These are phyloP conservation scores for Branchipolynoe longqiensis DNA, from an alignment of 2,888 invertebrate species.

Conservation along the genomic window DNA sequence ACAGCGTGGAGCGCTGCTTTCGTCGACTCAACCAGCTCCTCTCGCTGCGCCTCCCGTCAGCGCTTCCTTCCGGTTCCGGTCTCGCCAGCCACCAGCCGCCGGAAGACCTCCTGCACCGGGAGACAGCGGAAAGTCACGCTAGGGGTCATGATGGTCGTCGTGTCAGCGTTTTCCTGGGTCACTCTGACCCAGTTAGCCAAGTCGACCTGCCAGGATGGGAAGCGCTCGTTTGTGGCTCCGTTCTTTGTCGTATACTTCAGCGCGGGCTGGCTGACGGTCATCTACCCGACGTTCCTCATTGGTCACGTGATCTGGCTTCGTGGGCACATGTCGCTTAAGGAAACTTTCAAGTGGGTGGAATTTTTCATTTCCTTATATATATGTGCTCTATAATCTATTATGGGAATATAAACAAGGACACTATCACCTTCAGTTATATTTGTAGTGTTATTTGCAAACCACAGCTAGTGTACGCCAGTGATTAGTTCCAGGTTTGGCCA, in stretches of 20 bases:
- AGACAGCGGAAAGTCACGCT: constrained; percentile 47
- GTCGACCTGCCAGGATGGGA: constrained; percentile 59
- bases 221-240: constrained; percentile 89
- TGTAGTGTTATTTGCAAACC: too few species aligned
- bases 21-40: neutral
- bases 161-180: constrained; percentile 93
- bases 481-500: too few species aligned
- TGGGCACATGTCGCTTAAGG: constrained; percentile 84
- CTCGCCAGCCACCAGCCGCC: neutral
- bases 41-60: neutral
- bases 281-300: constrained; percentile 93
- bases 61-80: neutral
- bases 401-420: too few species aligned
- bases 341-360: constrained; percentile 69
- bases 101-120: neutral
- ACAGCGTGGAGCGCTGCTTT: constrained; percentile 24
- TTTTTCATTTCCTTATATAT: neutral
- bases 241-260: constrained; percentile 98
- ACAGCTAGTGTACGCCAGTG: too few species aligned
- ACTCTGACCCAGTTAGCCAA: constrained; percentile 90
- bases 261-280: constrained; percentile 94
- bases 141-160: constrained; percentile 68
- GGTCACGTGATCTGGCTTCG: constrained; percentile 81
- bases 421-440: too few species aligned
- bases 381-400: too few species aligned